Conservation (phyloP, 2,888 invertebrate genomes). For the Platycheirus rosarum region DNA sequence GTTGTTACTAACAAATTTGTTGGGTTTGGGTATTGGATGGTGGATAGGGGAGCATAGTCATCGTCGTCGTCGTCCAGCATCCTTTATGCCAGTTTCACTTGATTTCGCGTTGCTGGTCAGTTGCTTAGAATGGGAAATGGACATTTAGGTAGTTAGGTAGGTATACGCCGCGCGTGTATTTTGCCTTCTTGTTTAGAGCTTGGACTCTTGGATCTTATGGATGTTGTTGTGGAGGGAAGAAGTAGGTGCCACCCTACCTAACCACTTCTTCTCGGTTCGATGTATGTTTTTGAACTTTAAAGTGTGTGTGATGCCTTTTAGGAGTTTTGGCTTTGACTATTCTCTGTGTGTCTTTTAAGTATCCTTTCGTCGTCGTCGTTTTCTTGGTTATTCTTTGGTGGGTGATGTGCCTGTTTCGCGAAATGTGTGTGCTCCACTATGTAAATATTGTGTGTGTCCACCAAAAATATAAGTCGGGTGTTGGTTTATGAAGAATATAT, state of each 20-base stretch:
- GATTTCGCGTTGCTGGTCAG: constrained; percentile 73
- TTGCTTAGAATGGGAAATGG: constrained; percentile 52
- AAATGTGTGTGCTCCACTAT: constrained; percentile 58
- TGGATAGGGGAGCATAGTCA: constrained; percentile 12
- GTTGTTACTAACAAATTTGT: no score
- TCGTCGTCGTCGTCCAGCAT: constrained; percentile 37
- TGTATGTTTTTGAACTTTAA: constrained; percentile 64
- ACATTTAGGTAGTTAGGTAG: constrained; percentile 30
- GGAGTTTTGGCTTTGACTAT: constrained; percentile 9
- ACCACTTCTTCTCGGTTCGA: constrained; percentile 37
- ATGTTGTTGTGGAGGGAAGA: no score
- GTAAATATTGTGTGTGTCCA: constrained; percentile 71
- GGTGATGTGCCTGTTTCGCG: constrained; percentile 48
- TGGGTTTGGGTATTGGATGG: constrained; percentile 21
- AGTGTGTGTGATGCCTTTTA: constrained; percentile 61
- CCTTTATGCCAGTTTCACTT: constrained; percentile 65
- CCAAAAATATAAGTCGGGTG: constrained; percentile 31
- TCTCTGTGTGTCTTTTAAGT: constrained; percentile 15
- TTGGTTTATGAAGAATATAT: constrained; percentile 21
- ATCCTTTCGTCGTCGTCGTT: constrained; percentile 37
- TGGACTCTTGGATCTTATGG: no score
- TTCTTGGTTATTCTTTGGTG: constrained; percentile 50
- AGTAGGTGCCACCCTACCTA: no score
- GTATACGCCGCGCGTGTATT: constrained; percentile 39
- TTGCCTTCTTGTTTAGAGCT: constrained; percentile 32